phyloP scores from a whole-genome alignment of 2,113 vertebrate species.

The Ginglymostoma cirratum region DNA sequence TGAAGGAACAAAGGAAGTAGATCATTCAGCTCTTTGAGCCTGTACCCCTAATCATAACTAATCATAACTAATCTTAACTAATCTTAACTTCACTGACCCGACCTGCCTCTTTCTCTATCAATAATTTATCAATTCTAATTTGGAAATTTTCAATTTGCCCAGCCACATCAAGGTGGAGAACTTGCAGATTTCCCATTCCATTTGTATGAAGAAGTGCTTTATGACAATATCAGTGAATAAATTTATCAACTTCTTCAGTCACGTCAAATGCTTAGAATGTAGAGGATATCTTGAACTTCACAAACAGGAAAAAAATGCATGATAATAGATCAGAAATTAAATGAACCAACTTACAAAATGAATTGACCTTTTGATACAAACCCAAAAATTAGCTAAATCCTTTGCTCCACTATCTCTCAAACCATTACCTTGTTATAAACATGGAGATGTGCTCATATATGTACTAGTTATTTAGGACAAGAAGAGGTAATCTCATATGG shows the following conservation, averaged over 20 bases:
- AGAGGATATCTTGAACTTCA: background rate
- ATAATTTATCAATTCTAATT: background rate
- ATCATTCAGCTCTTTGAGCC: background rate
- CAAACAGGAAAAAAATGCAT: background rate
- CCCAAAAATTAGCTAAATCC: background rate
- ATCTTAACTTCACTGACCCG: background rate
- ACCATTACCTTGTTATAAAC: background rate
- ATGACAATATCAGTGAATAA: background rate
- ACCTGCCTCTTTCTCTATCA: background rate
- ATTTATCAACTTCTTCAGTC: background rate
- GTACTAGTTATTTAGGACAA: too few relatives aligned
- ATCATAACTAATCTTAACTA: background rate
- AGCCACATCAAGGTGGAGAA: background rate
- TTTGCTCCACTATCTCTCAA: background rate
- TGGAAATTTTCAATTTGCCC: background rate
- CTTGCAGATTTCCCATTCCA: background rate
- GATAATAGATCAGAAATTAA: conserved; percentile 26
- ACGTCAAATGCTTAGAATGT: background rate
- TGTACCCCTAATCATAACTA: background rate
- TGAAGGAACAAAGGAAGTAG: background rate
- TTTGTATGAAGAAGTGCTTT: background rate
- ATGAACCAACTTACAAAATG: conserved; percentile 37
- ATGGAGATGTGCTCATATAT: too few relatives aligned
- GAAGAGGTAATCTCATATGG: too few relatives aligned
- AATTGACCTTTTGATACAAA: background rate